A percentile compares a stretch with the other conserved stretches of the same genome.
Conservation (phyloP, 2,113 vertebrate species). For the Bothrops jararaca region DNA sequence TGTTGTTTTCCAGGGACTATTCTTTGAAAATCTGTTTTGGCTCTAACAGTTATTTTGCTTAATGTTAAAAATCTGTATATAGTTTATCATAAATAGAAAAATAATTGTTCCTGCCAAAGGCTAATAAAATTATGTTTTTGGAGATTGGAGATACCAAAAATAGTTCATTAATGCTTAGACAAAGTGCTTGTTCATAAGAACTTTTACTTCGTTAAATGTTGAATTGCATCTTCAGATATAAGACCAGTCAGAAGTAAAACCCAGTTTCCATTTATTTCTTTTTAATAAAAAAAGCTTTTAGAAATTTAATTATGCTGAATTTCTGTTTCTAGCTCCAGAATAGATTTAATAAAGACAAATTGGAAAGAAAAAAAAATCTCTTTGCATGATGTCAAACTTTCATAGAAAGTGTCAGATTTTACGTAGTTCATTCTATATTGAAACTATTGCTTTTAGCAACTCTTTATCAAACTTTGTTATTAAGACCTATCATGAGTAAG, state of each 20-base stretch:
- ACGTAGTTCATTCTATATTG: background rate
- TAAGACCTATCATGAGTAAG: background rate
- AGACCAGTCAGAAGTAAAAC: background rate
- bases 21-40: background rate
- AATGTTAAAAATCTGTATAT: background rate
- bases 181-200: background rate
- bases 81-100: background rate
- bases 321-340: background rate
- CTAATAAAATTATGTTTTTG: slow-evolving; percentile 22
- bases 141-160: background rate
- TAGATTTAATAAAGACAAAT: background rate
- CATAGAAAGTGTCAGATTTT: background rate
- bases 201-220: background rate
- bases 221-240: background rate
- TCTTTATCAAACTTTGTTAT: background rate
- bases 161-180: background rate
- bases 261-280: slow-evolving; percentile 4
- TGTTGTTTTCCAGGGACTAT: background rate
- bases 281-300: background rate
- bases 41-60: fast-evolving
- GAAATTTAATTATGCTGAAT: background rate
- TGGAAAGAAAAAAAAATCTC: slow-evolving; percentile 1
- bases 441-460: background rate
- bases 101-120: slow-evolving; percentile 12
- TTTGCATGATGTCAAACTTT: background rate